phyloP scores from a whole-genome alignment of 35 echinoderm and acorn worm genomes.

The Apostichopus parvimensis region DNA sequence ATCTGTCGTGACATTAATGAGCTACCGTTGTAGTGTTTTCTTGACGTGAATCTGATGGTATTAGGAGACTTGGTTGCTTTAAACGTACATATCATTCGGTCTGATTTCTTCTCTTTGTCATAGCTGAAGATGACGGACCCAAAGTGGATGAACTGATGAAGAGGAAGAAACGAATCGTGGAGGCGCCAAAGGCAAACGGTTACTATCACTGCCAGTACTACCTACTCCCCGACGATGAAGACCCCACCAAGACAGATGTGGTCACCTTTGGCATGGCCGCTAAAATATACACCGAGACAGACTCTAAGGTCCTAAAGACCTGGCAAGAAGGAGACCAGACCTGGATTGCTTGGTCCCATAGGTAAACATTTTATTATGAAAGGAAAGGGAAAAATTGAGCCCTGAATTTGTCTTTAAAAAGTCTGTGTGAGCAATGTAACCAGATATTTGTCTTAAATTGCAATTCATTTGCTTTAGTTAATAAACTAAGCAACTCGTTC shows the following conservation, averaged over 20 bases:
- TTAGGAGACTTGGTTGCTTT: no score
- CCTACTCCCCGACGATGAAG: constrained; percentile 92
- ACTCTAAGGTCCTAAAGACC: constrained; percentile 98
- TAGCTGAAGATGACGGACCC: constrained; percentile 78
- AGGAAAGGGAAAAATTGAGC: no score
- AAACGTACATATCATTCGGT: not conserved
- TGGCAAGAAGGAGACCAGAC: constrained; percentile 99
- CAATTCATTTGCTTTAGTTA: no score
- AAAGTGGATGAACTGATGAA: constrained; percentile 93
- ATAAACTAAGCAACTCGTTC: no score
- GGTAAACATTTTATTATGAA: constrained; percentile 46
- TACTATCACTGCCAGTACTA: constrained; percentile 89
- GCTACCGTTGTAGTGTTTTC: no score
- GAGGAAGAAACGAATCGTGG: constrained; percentile 88
- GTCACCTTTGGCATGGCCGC: constrained; percentile 99
- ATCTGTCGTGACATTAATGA: no score
- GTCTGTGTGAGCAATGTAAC: no score
- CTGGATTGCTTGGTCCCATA: constrained; percentile 98
- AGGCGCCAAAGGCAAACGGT: constrained; percentile 89
- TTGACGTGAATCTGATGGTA: no score
- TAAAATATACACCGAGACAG: constrained; percentile 98
- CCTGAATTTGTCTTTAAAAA: no score
- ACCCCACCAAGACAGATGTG: constrained; percentile 88
- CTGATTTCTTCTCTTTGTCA: constrained; percentile 28
- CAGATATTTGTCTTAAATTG: no score